Base-by-base conservation (phyloP, 1,140 invertebrate species). In the Papilio aristodemus region DNA sequence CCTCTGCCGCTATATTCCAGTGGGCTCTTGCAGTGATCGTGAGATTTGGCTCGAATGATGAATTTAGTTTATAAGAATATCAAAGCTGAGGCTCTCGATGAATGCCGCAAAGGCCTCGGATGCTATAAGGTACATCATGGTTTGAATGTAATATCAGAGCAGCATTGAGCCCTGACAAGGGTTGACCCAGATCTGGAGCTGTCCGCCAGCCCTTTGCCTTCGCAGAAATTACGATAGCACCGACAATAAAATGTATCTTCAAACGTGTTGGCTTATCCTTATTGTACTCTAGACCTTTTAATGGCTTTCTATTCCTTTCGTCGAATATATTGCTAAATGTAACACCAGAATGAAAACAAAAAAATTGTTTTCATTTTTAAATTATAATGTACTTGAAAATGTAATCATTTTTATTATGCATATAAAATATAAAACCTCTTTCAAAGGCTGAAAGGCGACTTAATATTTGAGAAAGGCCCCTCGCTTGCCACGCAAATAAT, bases 191-290 rank as follows among this genome's bases (percentile, higher is more conserved):
- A 46, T 19, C 5, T 17, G 6, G 8, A 4, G 17, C 41, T 17
- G 14, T 46, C 14, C 8, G 14, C 14, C 6, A 7, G 8, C 46
- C 17, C 46, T 9, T 9, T 7, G 17, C 46, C 17, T 22, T 50
- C 10, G 46, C 46, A 50, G 17, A 50, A 22, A 22, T 50, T 50
- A 50, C 43, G 43, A 46, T 46, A 43, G 14, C 41, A 46, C 14
- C 8, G 4, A 50, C 46, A 50, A 50, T 50, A 50, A 22, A 50
- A 50, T 50, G 46, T 50, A 50, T 50, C 17, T 50, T 22, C 19
- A 50, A 50, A 46, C 41, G 14, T 46, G 38, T 11, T 39, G 14
- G 41, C 46, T 50, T 50, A 50, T 50, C 10, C 46, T 22, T 50
- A 50, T 11, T 50, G 9, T 22, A 32, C 27, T 3, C 2, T 32